A percentile compares a stretch with the other conserved stretches of the same genome.
phyloP scores from a whole-genome alignment of 2,797 vertebrate genomes.

The Delichon dasypus region DNA sequence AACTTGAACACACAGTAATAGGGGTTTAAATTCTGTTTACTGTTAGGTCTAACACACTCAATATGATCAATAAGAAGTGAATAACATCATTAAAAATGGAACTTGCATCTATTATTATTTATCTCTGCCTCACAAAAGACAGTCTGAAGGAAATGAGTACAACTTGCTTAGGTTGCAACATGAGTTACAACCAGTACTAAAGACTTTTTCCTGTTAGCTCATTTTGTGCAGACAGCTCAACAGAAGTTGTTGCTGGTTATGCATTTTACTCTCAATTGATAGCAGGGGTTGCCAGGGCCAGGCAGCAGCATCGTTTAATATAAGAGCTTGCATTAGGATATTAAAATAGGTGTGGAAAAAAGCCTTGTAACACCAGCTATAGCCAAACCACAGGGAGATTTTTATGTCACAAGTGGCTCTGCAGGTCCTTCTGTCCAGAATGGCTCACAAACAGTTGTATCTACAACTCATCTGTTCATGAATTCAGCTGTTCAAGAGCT shows the following conservation, averaged over 20 bases:
- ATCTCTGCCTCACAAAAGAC: background rate
- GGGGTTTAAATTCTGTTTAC: slow-evolving; percentile 53
- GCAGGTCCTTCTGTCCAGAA: background rate
- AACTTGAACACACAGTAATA: slow-evolving; percentile 46
- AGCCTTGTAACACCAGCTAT: background rate
- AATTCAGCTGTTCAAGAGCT: background rate
- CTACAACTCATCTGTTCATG: background rate
- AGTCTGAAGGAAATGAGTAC: background rate
- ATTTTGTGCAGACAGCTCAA: background rate
- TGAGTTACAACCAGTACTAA: background rate
- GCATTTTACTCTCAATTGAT: background rate
- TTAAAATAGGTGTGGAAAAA: background rate
- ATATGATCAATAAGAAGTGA: slow-evolving; percentile 4
- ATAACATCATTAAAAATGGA: slow-evolving; percentile 19
- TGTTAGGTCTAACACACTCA: slow-evolving; percentile 44
- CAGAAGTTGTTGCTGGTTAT: background rate
- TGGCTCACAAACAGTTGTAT: background rate
- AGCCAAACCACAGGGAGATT: background rate
- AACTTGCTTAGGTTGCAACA: background rate
- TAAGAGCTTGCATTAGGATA: background rate
- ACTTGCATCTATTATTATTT: background rate
- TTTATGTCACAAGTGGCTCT: background rate
- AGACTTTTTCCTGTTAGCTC: background rate
- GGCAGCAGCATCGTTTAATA: background rate
- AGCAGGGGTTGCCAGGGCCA: background rate